Percentiles rank a stretch among this genome's conserved stretches.
phyloP scores from a whole-genome alignment of 2,888 invertebrate species.

The Drosophila diplacantha region DNA sequence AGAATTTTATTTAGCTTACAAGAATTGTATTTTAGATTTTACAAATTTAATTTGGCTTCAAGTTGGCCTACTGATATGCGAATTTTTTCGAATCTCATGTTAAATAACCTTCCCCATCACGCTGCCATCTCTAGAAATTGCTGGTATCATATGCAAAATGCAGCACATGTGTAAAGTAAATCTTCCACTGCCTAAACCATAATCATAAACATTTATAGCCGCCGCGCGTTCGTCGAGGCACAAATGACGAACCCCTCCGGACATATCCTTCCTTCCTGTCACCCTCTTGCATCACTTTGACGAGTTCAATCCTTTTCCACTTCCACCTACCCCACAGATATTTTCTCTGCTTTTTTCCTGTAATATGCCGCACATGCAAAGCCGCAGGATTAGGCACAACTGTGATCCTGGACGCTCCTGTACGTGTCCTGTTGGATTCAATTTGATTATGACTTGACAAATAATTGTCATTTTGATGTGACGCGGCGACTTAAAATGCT shows the following conservation, averaged over 20 bases:
- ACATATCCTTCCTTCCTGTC: slow-evolving; percentile 13
- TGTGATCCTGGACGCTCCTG: slow-evolving; percentile 51
- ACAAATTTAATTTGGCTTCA: too few relatives aligned
- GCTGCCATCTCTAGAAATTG: slow-evolving; percentile 46
- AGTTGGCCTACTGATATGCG: too few relatives aligned
- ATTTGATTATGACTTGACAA: slow-evolving; percentile 74
- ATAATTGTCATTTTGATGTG: slow-evolving; percentile 73
- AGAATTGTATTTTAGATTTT: not conserved
- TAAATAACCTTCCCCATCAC: not conserved
- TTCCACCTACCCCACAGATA: slow-evolving; percentile 9
- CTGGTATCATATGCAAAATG: slow-evolving; percentile 56
- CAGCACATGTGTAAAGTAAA: slow-evolving; percentile 72
- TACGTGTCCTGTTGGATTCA: slow-evolving; percentile 46
- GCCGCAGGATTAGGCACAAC: slow-evolving; percentile 71
- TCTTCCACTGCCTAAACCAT: slow-evolving; percentile 71
- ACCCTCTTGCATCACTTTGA: slow-evolving; percentile 57
- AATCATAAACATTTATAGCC: slow-evolving; percentile 78
- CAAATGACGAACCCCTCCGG: slow-evolving; percentile 39
- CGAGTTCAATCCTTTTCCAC: slow-evolving; percentile 67
- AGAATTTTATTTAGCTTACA: too few relatives aligned
- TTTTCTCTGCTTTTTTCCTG: slow-evolving; percentile 6
- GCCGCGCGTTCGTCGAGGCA: slow-evolving; percentile 62
- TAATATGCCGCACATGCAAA: slow-evolving; percentile 54
- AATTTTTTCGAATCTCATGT: too few relatives aligned
- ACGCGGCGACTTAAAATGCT: slow-evolving; percentile 65